Evolutionary conservation across 2,797 vertebrate species (phyloP).

Genomic region (Halcyon chelicuti): DNA sequence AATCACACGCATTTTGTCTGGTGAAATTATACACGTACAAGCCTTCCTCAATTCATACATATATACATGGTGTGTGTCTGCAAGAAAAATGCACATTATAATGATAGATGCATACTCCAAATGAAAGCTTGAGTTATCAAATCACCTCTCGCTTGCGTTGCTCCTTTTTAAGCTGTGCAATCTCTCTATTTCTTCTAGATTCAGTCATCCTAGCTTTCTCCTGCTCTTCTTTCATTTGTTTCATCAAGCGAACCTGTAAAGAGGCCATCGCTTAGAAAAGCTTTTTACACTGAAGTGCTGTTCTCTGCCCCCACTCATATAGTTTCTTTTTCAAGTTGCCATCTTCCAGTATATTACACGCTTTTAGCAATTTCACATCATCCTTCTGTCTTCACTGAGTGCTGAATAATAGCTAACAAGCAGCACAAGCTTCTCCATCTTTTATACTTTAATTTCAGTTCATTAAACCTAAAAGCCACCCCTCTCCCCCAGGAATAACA

Average conservation of each 20-base stretch:
- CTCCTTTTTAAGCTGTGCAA: constrained; percentile 95
- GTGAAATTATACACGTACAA: background rate
- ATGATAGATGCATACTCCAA: background rate
- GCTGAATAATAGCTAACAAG: background rate
- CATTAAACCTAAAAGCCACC: background rate
- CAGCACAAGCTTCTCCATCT: background rate
- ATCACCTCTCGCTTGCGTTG: constrained; percentile 93
- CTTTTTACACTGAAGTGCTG: background rate
- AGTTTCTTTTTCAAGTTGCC: background rate
- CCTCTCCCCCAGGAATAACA: background rate
- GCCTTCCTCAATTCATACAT: background rate
- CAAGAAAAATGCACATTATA: background rate
- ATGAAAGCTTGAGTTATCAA: background rate
- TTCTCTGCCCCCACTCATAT: background rate
- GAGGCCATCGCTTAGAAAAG: background rate
- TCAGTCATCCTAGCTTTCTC: constrained; percentile 90
- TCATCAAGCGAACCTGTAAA: constrained; percentile 92
- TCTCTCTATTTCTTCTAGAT: constrained; percentile 91
- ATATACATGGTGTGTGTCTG: background rate
- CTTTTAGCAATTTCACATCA: background rate
- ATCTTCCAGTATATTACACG: background rate
- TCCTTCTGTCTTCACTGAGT: background rate
- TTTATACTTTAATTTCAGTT: background rate
- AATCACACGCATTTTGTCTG: background rate
- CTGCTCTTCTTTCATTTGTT: constrained; percentile 98